These are phyloP conservation scores for Patiria miniata DNA, from an alignment of 35 echinoderm and acorn worm genomes.

Conservation along the genomic window DNA sequence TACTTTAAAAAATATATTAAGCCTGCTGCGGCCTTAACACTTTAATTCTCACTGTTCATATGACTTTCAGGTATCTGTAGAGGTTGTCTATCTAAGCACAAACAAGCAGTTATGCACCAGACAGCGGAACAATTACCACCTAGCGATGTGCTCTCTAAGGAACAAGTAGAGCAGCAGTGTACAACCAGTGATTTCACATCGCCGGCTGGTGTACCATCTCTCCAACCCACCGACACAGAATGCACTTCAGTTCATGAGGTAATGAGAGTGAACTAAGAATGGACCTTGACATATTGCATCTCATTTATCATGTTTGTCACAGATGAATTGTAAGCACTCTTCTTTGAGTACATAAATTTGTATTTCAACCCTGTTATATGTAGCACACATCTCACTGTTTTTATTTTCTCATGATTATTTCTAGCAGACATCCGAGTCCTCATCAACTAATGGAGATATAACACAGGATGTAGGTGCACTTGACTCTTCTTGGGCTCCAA, in stretches of 20 bases:
- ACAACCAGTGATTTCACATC: neutral
- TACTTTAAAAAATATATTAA: too few relatives aligned
- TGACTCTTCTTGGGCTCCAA: constrained; percentile 21
- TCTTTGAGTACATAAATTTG: neutral
- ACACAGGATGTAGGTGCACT: neutral
- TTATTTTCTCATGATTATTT: neutral
- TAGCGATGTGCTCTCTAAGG: neutral
- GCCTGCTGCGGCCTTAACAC: neutral
- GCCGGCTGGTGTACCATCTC: neutral
- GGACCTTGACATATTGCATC: too few relatives aligned
- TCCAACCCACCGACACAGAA: too few relatives aligned
- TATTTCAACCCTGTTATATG: neutral
- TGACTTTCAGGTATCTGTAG: constrained; percentile 20
- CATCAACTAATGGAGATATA: neutral
- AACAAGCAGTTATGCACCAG: neutral
- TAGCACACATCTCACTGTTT: neutral
- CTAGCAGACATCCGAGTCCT: neutral
- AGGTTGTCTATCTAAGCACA: neutral
- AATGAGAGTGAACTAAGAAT: too few relatives aligned
- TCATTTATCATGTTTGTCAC: neutral
- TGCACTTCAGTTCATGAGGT: too few relatives aligned
- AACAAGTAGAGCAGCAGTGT: neutral
- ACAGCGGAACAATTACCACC: constrained; percentile 8
- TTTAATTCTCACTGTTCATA: neutral
- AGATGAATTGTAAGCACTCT: neutral